A percentile compares a stretch with the other conserved stretches of the same genome.
These are phyloP conservation scores for Hormaphis cornu DNA, from an alignment of 1,140 invertebrate species.

Conservation along the genomic window DNA sequence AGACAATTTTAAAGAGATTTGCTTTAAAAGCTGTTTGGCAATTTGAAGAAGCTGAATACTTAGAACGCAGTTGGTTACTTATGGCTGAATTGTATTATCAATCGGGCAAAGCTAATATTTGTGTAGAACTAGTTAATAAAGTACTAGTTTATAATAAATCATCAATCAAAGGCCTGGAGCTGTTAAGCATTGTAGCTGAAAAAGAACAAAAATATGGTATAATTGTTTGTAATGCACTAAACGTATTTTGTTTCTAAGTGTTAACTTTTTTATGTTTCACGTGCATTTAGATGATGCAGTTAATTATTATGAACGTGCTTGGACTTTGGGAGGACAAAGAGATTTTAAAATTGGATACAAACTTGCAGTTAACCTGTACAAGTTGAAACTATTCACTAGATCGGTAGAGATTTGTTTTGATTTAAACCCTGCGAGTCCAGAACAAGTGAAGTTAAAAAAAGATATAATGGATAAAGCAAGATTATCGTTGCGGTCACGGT, in stretches of 20 bases:
- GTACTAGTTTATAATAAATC: conserved; percentile 83
- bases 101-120: conserved; percentile 76
- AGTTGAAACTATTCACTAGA: conserved; percentile 80
- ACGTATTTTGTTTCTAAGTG: background rate
- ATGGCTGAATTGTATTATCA: conserved; percentile 86
- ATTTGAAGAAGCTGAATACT: conserved; percentile 88
- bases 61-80: conserved; percentile 89
- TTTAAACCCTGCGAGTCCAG: conserved; percentile 69
- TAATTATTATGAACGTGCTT: conserved; percentile 59
- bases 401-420: conserved; percentile 75
- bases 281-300: conserved; percentile 55
- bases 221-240: background rate
- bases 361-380: conserved; percentile 82
- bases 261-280: conserved; percentile 1
- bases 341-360: conserved; percentile 83
- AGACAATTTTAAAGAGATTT: conserved; percentile 85
- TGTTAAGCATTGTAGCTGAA: conserved; percentile 76
- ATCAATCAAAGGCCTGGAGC: conserved; percentile 83
- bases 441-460: conserved; percentile 83
- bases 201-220: conserved; percentile 79
- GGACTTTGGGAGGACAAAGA: conserved; percentile 63
- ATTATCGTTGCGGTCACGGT: conserved; percentile 61
- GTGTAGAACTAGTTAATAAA: conserved; percentile 67
- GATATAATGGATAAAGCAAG: conserved; percentile 93
- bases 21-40: conserved; percentile 73